Percentiles rank a stretch among this genome's conserved stretches.
Evolutionary conservation across 2,888 invertebrate species (phyloP).

Genomic region (Parnassius mnemosyne): DNA sequence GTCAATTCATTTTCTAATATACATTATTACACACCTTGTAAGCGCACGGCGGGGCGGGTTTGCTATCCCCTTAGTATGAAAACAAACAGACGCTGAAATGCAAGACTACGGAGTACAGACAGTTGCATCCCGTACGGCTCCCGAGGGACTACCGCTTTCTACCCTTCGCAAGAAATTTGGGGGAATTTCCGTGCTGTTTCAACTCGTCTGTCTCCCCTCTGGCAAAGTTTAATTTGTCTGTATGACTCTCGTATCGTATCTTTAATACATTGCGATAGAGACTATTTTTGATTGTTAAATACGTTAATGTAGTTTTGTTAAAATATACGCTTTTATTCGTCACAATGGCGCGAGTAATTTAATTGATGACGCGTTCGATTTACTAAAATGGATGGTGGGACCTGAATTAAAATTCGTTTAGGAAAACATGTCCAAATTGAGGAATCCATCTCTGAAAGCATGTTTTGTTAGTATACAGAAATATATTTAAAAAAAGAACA

Average conservation of each 20-base stretch:
- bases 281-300: slow-evolving; percentile 18
- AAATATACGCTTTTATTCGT: slow-evolving; percentile 41
- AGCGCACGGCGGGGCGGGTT: background rate
- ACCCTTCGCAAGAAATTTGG: slow-evolving; percentile 54
- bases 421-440: slow-evolving; percentile 29
- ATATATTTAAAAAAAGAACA: too few species aligned
- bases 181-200: slow-evolving; percentile 50
- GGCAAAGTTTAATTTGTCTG: slow-evolving; percentile 13
- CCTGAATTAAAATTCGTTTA: slow-evolving; percentile 40
- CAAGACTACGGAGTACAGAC: slow-evolving; percentile 52
- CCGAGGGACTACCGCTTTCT: slow-evolving; percentile 45
- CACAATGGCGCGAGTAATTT: slow-evolving; percentile 73
- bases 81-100: slow-evolving; percentile 56
- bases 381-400: slow-evolving; percentile 62
- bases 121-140: slow-evolving; percentile 56
- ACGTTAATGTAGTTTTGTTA: slow-evolving; percentile 6
- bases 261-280: slow-evolving; percentile 28
- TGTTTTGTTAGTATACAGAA: slow-evolving; percentile 1
- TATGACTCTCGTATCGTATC: slow-evolving; percentile 8
- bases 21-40: background rate
- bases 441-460: slow-evolving; percentile 3
- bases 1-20: too few species aligned
- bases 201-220: slow-evolving; percentile 40
- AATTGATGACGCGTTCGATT: slow-evolving; percentile 78
- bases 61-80: slow-evolving; percentile 40